Evolutionary conservation across 2,888 invertebrate species (phyloP), one percentile per base, ranked within the genome.

Genomic region (Falcaria lacertinaria): DNA sequence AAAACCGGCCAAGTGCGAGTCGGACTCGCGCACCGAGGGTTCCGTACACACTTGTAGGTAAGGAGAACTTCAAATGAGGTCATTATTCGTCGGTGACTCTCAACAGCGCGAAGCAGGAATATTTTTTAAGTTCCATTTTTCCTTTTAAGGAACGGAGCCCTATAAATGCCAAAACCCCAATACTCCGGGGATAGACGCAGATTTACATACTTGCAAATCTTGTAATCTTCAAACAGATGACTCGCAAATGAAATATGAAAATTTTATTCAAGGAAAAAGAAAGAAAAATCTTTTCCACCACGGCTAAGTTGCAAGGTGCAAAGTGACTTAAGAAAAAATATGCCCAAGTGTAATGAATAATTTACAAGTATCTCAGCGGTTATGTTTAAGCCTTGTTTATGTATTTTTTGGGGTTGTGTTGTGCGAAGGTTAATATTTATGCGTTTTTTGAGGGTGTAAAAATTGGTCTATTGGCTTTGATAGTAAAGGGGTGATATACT

Each of bases 391-490:
- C 63, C 62, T 57, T 62, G 62, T 62, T 62, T 62, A 62, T 62
- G 55, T 57, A 17, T 25, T 37, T 37, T 15, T 22, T 25, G 22
- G 37, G 37, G 47, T 47, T 45, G 52, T 62, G 57, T 47, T 45
- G 52, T 62, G 57, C 54, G 54, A 50, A 57, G 57, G 59, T 61
- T 61, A 61, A 61, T 61, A 61, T 61, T 61, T 57, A 61, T 61
- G 62, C 54, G 54, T 51, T 51, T 48, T 48, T 25, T 39, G 17
- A 52, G 59, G 53, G 34, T 40, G 35, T 25, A 13, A 8, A 13
- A 11, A 39, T 15, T 15, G 25, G 25, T 16, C 14, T 28, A 25
- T 15, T 39, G 15, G 7, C 14, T 3, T 5, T 14, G 7, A 28
- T 28, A 2, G 11, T 28, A 11, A 28, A 28, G 28, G 28, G 28